Conservation (phyloP, 1,140 invertebrate species). For the Lasioglossum albipes region DNA sequence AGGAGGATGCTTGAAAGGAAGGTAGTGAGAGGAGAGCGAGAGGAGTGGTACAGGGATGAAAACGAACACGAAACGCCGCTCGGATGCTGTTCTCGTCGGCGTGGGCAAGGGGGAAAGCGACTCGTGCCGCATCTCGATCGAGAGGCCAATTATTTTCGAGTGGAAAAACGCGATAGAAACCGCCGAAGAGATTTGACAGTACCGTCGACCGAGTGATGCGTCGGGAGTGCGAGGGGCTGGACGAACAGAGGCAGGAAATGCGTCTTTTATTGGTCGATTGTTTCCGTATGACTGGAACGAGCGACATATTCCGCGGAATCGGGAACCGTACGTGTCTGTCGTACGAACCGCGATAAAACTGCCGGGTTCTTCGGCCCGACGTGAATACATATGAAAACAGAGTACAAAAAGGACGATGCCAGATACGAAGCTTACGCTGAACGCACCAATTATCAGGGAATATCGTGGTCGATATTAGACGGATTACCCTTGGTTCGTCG, state of each 20-base stretch:
- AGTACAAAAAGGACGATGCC: background rate
- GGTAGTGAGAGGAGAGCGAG: too few species aligned
- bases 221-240: too few species aligned
- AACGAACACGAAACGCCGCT: background rate
- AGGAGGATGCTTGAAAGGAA: background rate
- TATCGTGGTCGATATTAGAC: too few species aligned
- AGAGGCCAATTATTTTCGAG: constrained; percentile 53
- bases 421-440: too few species aligned
- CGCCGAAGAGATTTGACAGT: constrained; percentile 18
- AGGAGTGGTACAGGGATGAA: background rate
- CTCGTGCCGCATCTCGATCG: constrained; percentile 40
- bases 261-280: constrained; percentile 45
- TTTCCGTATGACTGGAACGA: constrained; percentile 14
- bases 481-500: too few species aligned
- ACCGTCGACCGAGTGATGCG: background rate
- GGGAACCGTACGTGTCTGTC: background rate
- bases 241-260: background rate
- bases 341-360: background rate
- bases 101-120: background rate
- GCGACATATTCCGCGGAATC: constrained; percentile 2
- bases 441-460: too few species aligned
- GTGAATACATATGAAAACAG: constrained; percentile 15
- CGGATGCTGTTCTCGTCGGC: background rate
- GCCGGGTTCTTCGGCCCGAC: background rate
- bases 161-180: constrained; percentile 37